phyloP scores from a whole-genome alignment of 2,113 vertebrate genomes.

The Rallus limicola region DNA sequence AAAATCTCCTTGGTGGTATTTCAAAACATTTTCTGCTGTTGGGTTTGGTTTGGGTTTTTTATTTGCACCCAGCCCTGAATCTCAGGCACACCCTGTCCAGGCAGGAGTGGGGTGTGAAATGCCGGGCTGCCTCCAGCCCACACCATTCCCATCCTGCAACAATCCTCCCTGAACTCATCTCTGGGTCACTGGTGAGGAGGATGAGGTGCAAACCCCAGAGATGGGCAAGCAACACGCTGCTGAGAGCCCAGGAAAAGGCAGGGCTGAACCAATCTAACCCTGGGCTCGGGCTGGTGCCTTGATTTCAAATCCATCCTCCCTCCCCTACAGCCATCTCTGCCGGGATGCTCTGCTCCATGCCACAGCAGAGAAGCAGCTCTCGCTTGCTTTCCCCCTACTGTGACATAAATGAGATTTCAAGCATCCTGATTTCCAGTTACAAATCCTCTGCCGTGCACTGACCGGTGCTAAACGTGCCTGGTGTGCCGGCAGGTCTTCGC shows the following conservation, averaged over 20 bases:
- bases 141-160: not conserved
- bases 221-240: accelerated
- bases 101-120: not conserved
- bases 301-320: not conserved
- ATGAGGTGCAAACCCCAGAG: not conserved
- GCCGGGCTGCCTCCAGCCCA: not conserved
- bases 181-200: accelerated
- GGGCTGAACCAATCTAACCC: not conserved
- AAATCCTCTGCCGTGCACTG: not conserved
- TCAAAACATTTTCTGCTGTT: not conserved
- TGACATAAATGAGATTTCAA: slow-evolving; percentile 10
- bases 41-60: not conserved
- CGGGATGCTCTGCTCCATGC: not conserved
- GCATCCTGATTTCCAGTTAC: slow-evolving; percentile 11
- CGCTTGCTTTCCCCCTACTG: not conserved
- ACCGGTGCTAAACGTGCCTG: not conserved
- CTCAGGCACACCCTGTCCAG: not conserved
- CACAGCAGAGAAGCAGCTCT: not conserved
- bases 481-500: not conserved
- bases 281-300: not conserved
- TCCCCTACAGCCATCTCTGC: not conserved
- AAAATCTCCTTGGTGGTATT: not conserved
- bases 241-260: not conserved
- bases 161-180: not conserved
- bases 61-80: not conserved